These are phyloP conservation scores for Ailuropoda melanoleuca DNA, from an alignment of 2,113 vertebrate genomes.

Conservation along the genomic window DNA sequence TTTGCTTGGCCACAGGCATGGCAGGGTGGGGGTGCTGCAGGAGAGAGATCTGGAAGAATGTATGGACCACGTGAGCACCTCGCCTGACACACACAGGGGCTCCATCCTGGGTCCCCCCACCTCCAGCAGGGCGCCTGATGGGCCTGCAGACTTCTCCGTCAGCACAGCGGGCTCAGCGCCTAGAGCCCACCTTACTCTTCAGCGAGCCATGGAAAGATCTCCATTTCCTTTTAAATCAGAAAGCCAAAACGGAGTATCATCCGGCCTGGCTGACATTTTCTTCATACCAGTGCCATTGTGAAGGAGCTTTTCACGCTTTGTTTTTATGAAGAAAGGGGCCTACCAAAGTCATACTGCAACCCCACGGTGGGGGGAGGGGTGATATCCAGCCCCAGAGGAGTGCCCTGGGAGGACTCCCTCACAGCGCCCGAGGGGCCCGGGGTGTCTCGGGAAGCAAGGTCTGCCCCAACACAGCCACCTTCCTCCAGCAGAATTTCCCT, in stretches of 20 bases:
- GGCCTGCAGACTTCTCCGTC: not conserved
- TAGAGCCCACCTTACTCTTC: not conserved
- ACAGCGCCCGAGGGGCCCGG: not conserved
- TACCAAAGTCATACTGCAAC: not conserved
- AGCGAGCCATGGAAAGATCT: not conserved
- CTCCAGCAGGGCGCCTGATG: rapidly evolving
- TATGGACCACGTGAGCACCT: rapidly evolving
- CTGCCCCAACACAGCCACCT: not conserved
- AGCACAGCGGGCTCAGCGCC: not conserved
- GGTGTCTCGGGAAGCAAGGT: not conserved
- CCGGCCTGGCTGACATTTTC: not conserved
- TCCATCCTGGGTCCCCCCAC: rapidly evolving
- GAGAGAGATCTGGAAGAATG: not conserved
- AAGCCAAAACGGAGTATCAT: not conserved
- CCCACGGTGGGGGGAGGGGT: too few relatives aligned
- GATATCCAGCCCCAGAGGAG: not conserved
- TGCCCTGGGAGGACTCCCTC: not conserved
- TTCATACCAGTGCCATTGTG: not conserved
- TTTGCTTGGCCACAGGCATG: not conserved
- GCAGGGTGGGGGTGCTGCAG: too few relatives aligned
- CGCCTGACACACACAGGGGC: too few relatives aligned
- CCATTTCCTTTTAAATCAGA: not conserved
- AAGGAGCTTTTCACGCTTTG: not conserved
- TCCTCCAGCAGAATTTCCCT: not conserved
- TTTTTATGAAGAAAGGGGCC: not conserved